Evolutionary conservation across 2,888 invertebrate genomes (phyloP), one percentile per base, ranked within the genome.

Genomic region (Dryomyza anilis): DNA sequence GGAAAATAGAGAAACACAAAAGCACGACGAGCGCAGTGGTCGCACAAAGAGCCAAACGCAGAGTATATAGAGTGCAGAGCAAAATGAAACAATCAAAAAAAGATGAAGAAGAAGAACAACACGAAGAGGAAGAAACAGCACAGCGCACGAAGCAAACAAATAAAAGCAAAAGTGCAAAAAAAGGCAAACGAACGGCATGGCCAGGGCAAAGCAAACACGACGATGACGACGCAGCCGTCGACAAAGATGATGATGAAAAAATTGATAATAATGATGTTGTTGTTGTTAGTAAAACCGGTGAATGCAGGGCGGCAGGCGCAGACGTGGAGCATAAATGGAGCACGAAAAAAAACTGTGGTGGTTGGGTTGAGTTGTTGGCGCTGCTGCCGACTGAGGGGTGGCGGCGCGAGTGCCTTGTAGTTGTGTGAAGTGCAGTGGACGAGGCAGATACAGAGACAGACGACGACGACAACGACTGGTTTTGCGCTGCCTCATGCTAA

Each of bases 1-100:
- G 80, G 79, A 79, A 79, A 79, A 79, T 78, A 79, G 79, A 80
- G 79, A 79, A 79, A 78, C 72, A 72, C 69, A 72, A 80, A 65
- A 63, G 60, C 53, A 52, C 21, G 21, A 16, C 66, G 59, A 50
- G 62, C 63, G 46, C 39, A 45, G 56, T 6, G 36, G 52, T 19
- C n/a, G n/a, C n/a, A n/a, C n/a, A n/a, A n/a, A 50, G 59, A 27
- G 66, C n/a, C 65, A 64, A 64, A 43, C 19, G 43, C 36, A 30
- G 58, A 48, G 48, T 5, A 19, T 36, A 58, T 7, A 25, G 21
- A n/a, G 43, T 53, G 19, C 25, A 39, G 21, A 25, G 25, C 39
- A 56, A 19, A 25, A 36, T n/a, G n/a, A n/a, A n/a, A n/a, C n/a
- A n/a, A n/a, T 36, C 23, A 36, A 61, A 21, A 60, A 48, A n/a